Conservation (phyloP, 2,113 vertebrate genomes). For the Cinclus mexicanus region DNA sequence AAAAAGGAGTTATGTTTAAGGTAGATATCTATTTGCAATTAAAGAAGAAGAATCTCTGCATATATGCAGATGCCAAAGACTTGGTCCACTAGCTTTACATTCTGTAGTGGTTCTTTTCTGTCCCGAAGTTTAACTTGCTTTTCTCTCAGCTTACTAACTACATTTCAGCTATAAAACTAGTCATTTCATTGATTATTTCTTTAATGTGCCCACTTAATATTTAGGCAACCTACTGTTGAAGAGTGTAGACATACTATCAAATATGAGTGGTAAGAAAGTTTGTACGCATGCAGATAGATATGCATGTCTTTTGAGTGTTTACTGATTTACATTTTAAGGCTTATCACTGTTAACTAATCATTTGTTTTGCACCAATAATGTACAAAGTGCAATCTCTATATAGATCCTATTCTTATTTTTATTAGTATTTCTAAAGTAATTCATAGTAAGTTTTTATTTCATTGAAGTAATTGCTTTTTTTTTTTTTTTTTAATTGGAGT, state of each 20-base stretch:
- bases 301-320: not conserved
- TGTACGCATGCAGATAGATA: not conserved
- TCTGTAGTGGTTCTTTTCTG: not conserved
- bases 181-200: not conserved
- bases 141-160: not conserved
- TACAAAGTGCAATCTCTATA: not conserved
- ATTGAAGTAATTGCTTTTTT: not conserved
- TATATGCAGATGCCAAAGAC: not conserved
- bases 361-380: not conserved
- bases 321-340: not conserved
- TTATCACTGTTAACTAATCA: not conserved
- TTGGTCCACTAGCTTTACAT: not conserved
- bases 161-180: not conserved
- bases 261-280: not conserved
- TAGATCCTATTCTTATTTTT: not conserved
- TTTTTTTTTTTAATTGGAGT: not conserved
- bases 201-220: not conserved
- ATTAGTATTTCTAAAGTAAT: not conserved
- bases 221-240: not conserved
- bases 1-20: not conserved
- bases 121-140: not conserved
- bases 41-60: not conserved
- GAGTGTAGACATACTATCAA: not conserved
- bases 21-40: not conserved
- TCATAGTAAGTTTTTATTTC: not conserved